These are phyloP conservation scores for Oryzias curvinotus DNA, from an alignment of 2,113 vertebrate species.

Conservation along the genomic window DNA sequence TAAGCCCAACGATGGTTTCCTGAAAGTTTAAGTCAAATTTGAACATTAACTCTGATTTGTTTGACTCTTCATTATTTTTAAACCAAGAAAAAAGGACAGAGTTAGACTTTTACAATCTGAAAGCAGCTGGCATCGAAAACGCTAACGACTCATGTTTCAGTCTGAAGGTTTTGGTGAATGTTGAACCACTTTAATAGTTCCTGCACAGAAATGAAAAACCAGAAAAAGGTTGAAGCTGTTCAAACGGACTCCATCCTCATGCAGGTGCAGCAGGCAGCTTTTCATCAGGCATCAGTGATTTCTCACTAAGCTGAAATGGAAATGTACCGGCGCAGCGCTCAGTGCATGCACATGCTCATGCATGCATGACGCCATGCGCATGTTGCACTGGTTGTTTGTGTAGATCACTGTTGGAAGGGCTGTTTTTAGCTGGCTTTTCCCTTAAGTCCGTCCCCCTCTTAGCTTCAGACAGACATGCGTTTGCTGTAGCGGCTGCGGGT, in stretches of 20 bases:
- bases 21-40: too few species aligned
- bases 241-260: not conserved
- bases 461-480: constrained; percentile 57
- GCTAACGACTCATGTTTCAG: too few species aligned
- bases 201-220: too few species aligned
- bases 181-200: too few species aligned
- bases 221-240: not conserved
- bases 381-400: constrained; percentile 17
- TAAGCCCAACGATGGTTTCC: too few species aligned
- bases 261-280: not conserved
- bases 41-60: too few species aligned
- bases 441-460: constrained; percentile 36
- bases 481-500: constrained; percentile 15
- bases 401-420: constrained; percentile 9
- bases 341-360: not conserved
- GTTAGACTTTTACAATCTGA: too few species aligned
- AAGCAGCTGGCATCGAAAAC: too few species aligned
- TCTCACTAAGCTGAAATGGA: constrained; percentile 12
- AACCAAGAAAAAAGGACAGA: too few species aligned
- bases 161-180: too few species aligned
- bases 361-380: constrained; percentile 9
- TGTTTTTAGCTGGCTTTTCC: constrained; percentile 3
- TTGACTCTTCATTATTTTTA: too few species aligned
- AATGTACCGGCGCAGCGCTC: constrained; percentile 26
- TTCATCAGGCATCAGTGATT: not conserved